Percentiles rank a stretch among this genome's conserved stretches.
Conservation (phyloP, 2,797 vertebrate genomes). For the Botia kubotai region DNA sequence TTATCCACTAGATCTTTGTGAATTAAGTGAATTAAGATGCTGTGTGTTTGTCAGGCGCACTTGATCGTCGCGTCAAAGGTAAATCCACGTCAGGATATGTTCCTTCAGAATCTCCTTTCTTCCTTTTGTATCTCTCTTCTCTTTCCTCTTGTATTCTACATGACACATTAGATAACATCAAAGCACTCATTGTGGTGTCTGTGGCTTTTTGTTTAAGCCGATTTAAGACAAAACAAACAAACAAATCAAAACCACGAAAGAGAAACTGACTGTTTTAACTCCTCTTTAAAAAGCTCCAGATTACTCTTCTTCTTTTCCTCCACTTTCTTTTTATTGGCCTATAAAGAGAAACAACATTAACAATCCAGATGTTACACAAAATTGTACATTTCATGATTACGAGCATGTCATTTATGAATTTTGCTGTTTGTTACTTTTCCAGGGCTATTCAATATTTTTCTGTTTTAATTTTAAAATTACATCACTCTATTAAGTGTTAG, state of each 20-base stretch:
- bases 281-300: slow-evolving; percentile 85
- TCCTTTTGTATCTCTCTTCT: slow-evolving; percentile 81
- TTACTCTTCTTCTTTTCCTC: slow-evolving; percentile 87
- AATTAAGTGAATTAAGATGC: not conserved
- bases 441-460: too few species aligned
- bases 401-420: too few species aligned
- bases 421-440: too few species aligned
- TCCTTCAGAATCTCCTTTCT: slow-evolving; percentile 75
- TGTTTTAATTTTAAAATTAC: not conserved
- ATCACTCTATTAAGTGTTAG: not conserved
- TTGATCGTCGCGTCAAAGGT: slow-evolving; percentile 74
- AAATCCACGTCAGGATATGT: slow-evolving; percentile 70
- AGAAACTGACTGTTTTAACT: slow-evolving; percentile 81
- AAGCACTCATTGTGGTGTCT: not conserved
- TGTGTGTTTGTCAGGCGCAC: slow-evolving; percentile 63
- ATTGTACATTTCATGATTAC: not conserved
- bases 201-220: not conserved
- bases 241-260: not conserved
- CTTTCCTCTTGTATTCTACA: slow-evolving; percentile 84
- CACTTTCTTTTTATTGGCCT: slow-evolving; percentile 77
- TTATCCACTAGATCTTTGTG: not conserved
- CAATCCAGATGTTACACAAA: not conserved
- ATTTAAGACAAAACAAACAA: not conserved
- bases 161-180: not conserved
- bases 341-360: slow-evolving; percentile 23